These are phyloP conservation scores for Zoroaster sp. DNA, from an alignment of 53 echinoderm and acorn worm genomes.

Conservation along the genomic window DNA sequence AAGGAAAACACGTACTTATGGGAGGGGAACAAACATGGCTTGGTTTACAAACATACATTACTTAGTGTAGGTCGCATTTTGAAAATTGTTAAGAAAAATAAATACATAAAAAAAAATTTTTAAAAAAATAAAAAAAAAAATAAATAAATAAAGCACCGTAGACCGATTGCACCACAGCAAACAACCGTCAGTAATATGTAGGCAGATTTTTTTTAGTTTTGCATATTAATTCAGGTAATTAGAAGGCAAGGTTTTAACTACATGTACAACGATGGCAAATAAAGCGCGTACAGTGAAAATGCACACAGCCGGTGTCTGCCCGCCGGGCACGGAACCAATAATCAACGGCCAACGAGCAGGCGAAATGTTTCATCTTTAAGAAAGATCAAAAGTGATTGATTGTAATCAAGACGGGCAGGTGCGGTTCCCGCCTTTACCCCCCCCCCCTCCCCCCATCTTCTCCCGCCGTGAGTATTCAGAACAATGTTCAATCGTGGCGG, in stretches of 20 bases:
- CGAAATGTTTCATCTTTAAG: not conserved
- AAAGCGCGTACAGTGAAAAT: not conserved
- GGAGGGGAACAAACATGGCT: too few relatives aligned
- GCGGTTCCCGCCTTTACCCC: not conserved
- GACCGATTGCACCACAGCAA: too few relatives aligned
- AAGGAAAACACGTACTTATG: too few relatives aligned
- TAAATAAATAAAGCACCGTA: too few relatives aligned
- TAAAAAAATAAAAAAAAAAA: too few relatives aligned
- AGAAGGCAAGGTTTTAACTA: not conserved
- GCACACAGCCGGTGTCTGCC: not conserved
- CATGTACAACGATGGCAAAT: not conserved
- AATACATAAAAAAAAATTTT: too few relatives aligned
- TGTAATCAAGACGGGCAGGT: constrained; percentile 1
- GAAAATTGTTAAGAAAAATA: too few relatives aligned
- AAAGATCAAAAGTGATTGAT: not conserved
- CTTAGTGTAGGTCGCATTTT: too few relatives aligned
- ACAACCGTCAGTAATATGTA: too few relatives aligned
- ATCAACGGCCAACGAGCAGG: not conserved
- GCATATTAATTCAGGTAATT: not conserved
- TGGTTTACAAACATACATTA: too few relatives aligned
- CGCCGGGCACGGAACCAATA: not conserved
- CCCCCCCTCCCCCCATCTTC: not conserved
- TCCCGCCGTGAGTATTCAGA: not conserved
- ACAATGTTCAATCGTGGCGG: not conserved
- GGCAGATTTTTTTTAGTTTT: not conserved